Conservation (phyloP, 1,140 invertebrate genomes). For the Parapsyche elsis region DNA sequence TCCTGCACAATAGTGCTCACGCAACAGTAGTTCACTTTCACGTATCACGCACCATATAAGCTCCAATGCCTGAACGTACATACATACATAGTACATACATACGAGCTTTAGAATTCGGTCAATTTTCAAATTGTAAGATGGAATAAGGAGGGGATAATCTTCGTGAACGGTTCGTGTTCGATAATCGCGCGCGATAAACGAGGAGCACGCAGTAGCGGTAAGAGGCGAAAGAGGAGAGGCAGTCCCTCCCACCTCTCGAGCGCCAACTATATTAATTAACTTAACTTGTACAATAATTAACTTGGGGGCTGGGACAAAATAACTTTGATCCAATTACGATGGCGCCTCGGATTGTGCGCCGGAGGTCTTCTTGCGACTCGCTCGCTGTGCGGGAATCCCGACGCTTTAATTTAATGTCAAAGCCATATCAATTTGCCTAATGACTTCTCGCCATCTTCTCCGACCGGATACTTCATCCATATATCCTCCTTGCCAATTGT, state of each 20-base stretch:
- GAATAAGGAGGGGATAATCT: too few species aligned
- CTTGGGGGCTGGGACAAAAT: constrained; percentile 38
- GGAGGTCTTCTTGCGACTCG: constrained; percentile 8
- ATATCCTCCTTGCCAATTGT: neutral
- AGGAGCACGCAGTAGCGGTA: too few species aligned
- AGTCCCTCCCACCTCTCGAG: constrained; percentile 10
- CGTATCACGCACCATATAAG: too few species aligned
- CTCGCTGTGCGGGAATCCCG: constrained; percentile 22
- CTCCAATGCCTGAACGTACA: too few species aligned
- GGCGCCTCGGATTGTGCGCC: constrained; percentile 36
- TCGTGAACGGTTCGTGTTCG: neutral
- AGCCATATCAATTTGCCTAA: constrained; percentile 45
- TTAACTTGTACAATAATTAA: constrained; percentile 48
- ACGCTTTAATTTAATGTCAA: constrained; percentile 45
- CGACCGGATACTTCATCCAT: neutral
- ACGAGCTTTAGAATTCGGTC: too few species aligned
- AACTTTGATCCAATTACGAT: constrained; percentile 47
- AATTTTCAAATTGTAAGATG: too few species aligned
- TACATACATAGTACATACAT: too few species aligned
- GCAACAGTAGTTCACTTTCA: too few species aligned
- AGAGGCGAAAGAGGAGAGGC: too few species aligned
- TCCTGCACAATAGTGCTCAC: too few species aligned
- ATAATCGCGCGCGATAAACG: constrained; percentile 2
- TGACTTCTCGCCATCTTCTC: constrained; percentile 15
- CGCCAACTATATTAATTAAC: constrained; percentile 46